Evolutionary conservation across 2,113 vertebrate species (phyloP).

Genomic region (Dasyprocta punctata): DNA sequence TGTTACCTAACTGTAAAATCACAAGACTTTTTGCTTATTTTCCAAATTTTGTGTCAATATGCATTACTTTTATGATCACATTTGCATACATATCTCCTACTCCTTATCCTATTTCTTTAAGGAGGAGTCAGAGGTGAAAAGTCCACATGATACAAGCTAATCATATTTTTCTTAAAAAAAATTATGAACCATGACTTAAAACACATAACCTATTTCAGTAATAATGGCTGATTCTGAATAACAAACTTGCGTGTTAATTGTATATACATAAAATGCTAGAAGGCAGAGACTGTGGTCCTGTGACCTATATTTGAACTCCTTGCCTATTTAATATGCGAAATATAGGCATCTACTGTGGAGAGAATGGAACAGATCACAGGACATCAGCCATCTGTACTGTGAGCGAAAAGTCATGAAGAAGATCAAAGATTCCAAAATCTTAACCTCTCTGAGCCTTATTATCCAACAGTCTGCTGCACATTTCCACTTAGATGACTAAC

Average conservation of each 20-base stretch:
- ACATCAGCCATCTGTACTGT: neutral
- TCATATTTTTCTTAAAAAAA: neutral
- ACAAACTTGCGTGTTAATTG: neutral
- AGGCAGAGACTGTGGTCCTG: neutral
- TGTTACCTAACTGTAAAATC: neutral
- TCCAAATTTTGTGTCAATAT: neutral
- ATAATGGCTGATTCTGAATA: neutral
- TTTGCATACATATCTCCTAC: neutral
- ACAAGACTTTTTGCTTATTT: neutral
- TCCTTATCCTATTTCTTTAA: constrained; percentile 4
- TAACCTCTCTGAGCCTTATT: neutral
- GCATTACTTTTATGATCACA: neutral
- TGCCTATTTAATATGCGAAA: neutral
- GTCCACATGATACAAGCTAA: neutral
- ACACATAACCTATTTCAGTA: neutral
- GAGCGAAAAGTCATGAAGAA: neutral
- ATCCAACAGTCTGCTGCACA: neutral
- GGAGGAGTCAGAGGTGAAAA: neutral
- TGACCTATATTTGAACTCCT: neutral
- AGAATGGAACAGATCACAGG: neutral
- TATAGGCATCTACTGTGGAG: neutral
- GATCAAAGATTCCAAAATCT: neutral
- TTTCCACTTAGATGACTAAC: neutral
- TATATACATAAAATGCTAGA: neutral
- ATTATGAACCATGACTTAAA: constrained; percentile 21